A percentile compares a stretch with the other conserved stretches of the same genome.
phyloP scores from a whole-genome alignment of 2,113 vertebrate genomes.

The Archilochus colubris region DNA sequence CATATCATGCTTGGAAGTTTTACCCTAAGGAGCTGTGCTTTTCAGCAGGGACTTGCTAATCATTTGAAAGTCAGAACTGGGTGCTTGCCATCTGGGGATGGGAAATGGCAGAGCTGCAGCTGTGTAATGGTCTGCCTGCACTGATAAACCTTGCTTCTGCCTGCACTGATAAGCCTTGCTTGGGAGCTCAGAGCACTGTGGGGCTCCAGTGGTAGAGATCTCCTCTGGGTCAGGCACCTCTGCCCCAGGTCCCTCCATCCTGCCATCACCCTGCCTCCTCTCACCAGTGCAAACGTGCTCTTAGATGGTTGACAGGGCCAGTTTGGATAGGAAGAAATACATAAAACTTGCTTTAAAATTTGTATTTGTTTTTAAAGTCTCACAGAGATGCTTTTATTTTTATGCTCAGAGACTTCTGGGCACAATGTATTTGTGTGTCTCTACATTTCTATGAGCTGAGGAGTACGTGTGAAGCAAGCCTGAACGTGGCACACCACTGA shows the following conservation, averaged over 20 bases:
- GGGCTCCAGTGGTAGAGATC: too few species aligned
- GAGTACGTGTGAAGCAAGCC: neutral
- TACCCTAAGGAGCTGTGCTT: neutral
- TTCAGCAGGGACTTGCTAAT: neutral
- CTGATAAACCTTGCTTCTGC: neutral
- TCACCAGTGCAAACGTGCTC: accelerated
- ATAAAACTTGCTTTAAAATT: neutral
- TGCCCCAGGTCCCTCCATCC: neutral
- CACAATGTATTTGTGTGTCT: neutral
- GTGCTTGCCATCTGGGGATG: neutral
- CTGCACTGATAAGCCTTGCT: neutral
- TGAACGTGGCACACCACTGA: neutral
- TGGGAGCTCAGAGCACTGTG: accelerated
- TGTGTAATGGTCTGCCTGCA: accelerated
- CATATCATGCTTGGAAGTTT: accelerated
- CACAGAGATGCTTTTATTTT: neutral
- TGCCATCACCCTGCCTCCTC: neutral
- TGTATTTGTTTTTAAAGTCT: neutral
- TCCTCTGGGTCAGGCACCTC: neutral
- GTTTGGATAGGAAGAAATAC: neutral
- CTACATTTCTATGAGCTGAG: neutral
- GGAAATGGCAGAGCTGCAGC: neutral
- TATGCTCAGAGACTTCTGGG: neutral
- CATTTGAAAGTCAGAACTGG: neutral
- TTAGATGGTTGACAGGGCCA: neutral